Conservation (phyloP, 2,797 vertebrate genomes). For the Etheostoma perlongum region DNA sequence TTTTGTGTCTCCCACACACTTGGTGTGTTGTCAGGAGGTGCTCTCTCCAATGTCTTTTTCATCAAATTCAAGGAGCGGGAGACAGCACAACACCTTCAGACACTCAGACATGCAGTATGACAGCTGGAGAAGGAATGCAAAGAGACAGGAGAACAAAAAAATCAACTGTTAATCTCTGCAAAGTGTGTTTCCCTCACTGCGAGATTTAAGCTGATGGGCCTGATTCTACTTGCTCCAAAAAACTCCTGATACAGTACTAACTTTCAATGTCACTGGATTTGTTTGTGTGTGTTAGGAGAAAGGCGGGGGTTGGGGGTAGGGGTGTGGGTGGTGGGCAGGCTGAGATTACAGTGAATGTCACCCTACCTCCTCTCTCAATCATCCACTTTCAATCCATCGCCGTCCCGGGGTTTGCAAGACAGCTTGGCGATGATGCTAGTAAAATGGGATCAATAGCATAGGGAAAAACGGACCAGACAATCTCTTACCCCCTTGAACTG, state of each 20-base stretch:
- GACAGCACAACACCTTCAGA: conserved; percentile 65
- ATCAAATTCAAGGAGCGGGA: conserved; percentile 53
- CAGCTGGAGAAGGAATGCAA: conserved; percentile 39
- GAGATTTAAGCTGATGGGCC: conserved; percentile 43
- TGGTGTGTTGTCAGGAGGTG: conserved; percentile 50
- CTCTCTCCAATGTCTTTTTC: conserved; percentile 56
- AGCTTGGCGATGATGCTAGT: conserved; percentile 84
- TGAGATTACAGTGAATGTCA: conserved; percentile 84
- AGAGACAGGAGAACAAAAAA: conserved; percentile 47
- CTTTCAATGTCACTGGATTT: conserved; percentile 75
- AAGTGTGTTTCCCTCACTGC: conserved; percentile 40
- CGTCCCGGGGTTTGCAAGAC: conserved; percentile 77
- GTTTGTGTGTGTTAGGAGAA: conserved; percentile 44
- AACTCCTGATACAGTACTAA: conserved; percentile 37
- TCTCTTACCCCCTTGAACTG: conserved; percentile 86
- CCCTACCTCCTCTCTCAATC: conserved; percentile 84
- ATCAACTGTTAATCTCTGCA: conserved; percentile 42
- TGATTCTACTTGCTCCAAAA: conserved; percentile 56
- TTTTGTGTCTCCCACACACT: conserved; percentile 55
- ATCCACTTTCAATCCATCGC: conserved; percentile 84
- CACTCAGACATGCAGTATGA: conserved; percentile 51
- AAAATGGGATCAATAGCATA: conserved; percentile 85
- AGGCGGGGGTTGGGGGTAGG: conserved; percentile 36
- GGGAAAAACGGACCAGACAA: conserved; percentile 83
- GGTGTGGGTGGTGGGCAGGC: conserved; percentile 33